Percentiles rank a stretch among this genome's conserved stretches.
Conservation (phyloP, 2,888 invertebrate species). For the Chymomyza procnemis region DNA sequence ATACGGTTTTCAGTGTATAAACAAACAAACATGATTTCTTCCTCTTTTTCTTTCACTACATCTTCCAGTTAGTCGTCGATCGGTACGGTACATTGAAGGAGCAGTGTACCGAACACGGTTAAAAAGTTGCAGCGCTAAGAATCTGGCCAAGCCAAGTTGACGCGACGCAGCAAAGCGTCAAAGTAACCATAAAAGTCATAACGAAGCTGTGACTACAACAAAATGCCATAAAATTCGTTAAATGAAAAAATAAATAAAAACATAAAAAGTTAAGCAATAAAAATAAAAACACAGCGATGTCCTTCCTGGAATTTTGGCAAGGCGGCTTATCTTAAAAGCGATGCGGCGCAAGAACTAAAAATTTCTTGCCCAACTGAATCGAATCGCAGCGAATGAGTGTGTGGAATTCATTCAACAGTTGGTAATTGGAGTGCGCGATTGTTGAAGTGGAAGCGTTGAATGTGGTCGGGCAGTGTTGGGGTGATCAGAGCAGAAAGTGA, state of each 20-base stretch:
- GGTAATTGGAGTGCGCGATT: constrained; percentile 40
- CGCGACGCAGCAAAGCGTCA: constrained; percentile 39
- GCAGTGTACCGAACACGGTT: not conserved
- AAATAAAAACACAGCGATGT: constrained; percentile 45
- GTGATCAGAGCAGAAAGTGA: constrained; percentile 33
- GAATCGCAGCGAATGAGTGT: constrained; percentile 33
- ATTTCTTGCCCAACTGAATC: constrained; percentile 35
- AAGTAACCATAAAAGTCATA: constrained; percentile 72
- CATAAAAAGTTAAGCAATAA: constrained; percentile 38
- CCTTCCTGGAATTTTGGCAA: constrained; percentile 66
- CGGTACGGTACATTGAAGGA: not conserved
- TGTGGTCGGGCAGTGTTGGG: constrained; percentile 1
- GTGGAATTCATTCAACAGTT: constrained; percentile 69
- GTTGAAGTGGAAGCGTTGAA: not conserved
- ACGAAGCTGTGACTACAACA: constrained; percentile 70
- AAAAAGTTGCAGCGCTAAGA: not conserved
- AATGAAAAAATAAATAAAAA: constrained; percentile 69
- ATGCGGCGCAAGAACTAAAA: constrained; percentile 9
- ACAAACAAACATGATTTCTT: constrained; percentile 52
- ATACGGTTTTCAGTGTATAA: constrained; percentile 61
- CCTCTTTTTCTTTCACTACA: not conserved
- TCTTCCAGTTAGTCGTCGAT: too few species aligned
- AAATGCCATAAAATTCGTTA: constrained; percentile 69
- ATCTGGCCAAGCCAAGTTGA: not conserved
- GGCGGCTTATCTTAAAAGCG: constrained; percentile 43